These are phyloP conservation scores for Diplodus sargus DNA, from an alignment of 2,797 vertebrate species.

Conservation along the genomic window DNA sequence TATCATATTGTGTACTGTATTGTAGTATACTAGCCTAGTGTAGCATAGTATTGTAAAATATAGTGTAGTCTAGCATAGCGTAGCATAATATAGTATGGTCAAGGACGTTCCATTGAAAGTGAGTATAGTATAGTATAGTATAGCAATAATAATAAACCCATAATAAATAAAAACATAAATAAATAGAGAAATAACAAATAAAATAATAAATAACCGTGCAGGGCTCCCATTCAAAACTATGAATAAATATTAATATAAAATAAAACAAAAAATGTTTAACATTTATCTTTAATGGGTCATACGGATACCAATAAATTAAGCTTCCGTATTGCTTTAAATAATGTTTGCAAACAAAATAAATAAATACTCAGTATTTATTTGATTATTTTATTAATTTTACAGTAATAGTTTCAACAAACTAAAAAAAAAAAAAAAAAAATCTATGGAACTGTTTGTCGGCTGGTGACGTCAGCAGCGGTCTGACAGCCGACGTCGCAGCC, in stretches of 20 bases:
- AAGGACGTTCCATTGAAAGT: too few species aligned
- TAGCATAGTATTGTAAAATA: too few species aligned
- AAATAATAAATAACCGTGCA: background rate
- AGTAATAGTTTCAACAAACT: background rate
- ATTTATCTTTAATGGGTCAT: background rate
- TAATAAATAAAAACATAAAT: background rate
- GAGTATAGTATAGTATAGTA: too few species aligned
- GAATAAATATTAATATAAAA: background rate
- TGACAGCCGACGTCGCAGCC: slow-evolving; percentile 64
- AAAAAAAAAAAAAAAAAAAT: background rate
- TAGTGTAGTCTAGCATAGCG: too few species aligned
- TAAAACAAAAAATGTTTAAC: background rate
- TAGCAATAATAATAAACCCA: background rate
- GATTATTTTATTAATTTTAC: too few species aligned
- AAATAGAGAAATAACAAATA: background rate
- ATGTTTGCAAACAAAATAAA: too few species aligned
- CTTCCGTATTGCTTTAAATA: background rate
- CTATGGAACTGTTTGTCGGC: too few species aligned
- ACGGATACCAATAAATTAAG: background rate
- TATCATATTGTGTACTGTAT: too few species aligned
- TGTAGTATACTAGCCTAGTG: too few species aligned
- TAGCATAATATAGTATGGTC: too few species aligned
- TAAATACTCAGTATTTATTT: too few species aligned
- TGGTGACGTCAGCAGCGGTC: slow-evolving; percentile 72
- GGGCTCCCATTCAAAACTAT: background rate